A percentile compares a stretch with the other conserved stretches of the same genome.
These are phyloP conservation scores for Falco biarmicus DNA, from an alignment of 2,797 vertebrate genomes.

Conservation along the genomic window DNA sequence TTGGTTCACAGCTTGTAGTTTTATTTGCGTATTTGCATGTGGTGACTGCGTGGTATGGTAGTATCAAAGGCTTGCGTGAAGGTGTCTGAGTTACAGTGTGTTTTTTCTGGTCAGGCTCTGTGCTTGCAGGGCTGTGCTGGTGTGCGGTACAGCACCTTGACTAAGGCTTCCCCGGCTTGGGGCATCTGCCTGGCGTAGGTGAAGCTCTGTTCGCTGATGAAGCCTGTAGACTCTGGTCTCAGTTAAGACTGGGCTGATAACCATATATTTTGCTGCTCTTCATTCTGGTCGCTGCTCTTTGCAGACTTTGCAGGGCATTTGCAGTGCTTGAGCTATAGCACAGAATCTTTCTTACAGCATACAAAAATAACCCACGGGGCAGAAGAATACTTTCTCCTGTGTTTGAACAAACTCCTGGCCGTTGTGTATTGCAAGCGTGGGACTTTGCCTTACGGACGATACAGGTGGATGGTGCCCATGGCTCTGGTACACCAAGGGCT, in stretches of 20 bases:
- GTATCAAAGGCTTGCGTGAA: not conserved
- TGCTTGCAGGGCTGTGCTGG: not conserved
- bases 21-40: rapidly evolving
- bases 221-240: not conserved
- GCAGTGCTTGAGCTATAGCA: not conserved
- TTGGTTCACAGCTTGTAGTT: not conserved
- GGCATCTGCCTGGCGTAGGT: rapidly evolving
- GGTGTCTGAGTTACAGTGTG: not conserved
- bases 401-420: not conserved
- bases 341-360: not conserved
- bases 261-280: rapidly evolving
- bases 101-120: not conserved
- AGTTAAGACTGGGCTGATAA: not conserved
- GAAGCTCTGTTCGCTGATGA: rapidly evolving
- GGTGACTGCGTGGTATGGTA: rapidly evolving
- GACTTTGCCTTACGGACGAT: rapidly evolving
- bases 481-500: not conserved
- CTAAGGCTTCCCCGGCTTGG: not conserved
- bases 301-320: not conserved
- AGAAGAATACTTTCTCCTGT: not conserved
- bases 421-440: rapidly evolving
- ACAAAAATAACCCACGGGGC: rapidly evolving
- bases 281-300: not conserved
- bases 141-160: not conserved
- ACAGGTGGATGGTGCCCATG: not conserved